A percentile compares a stretch with the other conserved stretches of the same genome.
Conservation (phyloP, 2,797 vertebrate species). For the Linurgus olivaceus region DNA sequence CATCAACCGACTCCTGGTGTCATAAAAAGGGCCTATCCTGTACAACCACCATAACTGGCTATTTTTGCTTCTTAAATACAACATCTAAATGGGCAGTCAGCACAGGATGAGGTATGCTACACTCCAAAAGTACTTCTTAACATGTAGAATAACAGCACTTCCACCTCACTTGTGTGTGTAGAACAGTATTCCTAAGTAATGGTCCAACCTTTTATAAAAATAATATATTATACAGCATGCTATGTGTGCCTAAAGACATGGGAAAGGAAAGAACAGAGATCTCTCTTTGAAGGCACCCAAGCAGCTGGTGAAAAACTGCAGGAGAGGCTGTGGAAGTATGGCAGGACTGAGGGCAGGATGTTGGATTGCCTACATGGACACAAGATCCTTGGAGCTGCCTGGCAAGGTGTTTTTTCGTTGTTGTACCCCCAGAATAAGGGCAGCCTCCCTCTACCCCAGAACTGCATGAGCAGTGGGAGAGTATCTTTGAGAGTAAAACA, state of each 20-base stretch:
- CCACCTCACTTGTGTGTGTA: not conserved
- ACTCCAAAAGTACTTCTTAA: not conserved
- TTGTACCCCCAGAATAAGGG: not conserved
- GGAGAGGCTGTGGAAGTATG: not conserved
- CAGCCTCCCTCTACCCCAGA: not conserved
- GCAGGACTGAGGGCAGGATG: not conserved
- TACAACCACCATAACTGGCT: not conserved
- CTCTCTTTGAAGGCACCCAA: not conserved
- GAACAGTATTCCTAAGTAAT: not conserved
- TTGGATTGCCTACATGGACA: not conserved
- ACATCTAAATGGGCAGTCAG: not conserved
- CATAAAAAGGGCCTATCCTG: not conserved
- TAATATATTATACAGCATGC: not conserved
- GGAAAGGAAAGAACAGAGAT: not conserved
- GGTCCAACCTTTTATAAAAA: not conserved
- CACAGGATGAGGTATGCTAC: not conserved
- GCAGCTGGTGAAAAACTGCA: not conserved
- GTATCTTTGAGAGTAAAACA: not conserved
- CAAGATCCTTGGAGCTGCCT: not conserved
- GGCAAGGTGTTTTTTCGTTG: not conserved
- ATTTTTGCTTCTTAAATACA: not conserved
- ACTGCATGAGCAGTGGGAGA: not conserved
- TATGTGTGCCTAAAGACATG: not conserved
- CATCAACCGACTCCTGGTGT: not conserved
- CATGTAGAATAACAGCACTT: not conserved